These are phyloP conservation scores for Myodes glareolus DNA, from an alignment of 2,113 vertebrate species.

Conservation along the genomic window DNA sequence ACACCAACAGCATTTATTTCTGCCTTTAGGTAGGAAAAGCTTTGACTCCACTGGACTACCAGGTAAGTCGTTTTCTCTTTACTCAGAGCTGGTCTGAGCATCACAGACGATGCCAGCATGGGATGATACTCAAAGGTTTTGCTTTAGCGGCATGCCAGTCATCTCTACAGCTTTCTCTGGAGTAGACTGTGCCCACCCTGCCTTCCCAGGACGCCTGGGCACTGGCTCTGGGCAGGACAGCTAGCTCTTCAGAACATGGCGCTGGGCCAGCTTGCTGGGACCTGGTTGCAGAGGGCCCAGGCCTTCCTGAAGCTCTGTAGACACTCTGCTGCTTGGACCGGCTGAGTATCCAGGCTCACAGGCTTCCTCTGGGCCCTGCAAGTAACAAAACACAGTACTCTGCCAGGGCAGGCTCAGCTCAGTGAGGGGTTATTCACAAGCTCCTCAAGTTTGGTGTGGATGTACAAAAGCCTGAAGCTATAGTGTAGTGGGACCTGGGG, in stretches of 20 bases:
- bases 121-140: not conserved
- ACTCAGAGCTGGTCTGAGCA: not conserved
- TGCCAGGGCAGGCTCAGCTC: not conserved
- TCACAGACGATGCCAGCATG: not conserved
- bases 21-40: constrained; percentile 50
- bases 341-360: not conserved
- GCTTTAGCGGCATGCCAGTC: not conserved
- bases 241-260: not conserved
- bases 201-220: not conserved
- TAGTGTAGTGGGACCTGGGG: not conserved
- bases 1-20: constrained; percentile 33
- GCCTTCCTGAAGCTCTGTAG: not conserved
- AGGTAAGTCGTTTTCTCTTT: constrained; percentile 68
- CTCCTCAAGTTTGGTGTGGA: not conserved
- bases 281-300: not conserved
- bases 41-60: constrained; percentile 46
- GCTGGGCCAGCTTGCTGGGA: not conserved
- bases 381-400: not conserved
- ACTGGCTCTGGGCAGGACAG: not conserved
- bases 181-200: not conserved
- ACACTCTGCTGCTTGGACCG: not conserved
- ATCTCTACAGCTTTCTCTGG: not conserved
- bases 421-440: not conserved
- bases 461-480: not conserved
- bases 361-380: not conserved